Evolutionary conservation across 2,797 vertebrate species (phyloP), one percentile per base, ranked within the genome.

Genomic region (Bradypodion pumilum): DNA sequence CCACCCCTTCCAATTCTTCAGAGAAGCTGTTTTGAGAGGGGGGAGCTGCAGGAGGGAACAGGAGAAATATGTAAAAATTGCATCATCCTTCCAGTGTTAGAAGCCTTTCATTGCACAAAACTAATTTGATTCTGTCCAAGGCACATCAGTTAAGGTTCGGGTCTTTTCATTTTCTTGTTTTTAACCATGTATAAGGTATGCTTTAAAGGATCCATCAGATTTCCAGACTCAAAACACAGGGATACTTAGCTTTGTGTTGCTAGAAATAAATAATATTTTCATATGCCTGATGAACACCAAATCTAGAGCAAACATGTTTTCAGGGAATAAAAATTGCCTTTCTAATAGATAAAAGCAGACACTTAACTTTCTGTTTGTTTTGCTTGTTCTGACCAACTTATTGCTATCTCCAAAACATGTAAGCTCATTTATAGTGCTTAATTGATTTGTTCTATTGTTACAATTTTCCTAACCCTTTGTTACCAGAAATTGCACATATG

Each of bases 231-330:
- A 82, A 70, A 89, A 88, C 8, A 76, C 72, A 85, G 49, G 82
- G 84, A 52, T 44, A 49, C 81, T 89, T 59, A 42, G 81, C 83
- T 75, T 74, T 87, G 78, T 63, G 84, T 12, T 86, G 83, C 66
- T 88, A 70, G 89, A 91, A 85, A 88, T 86, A 86, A 92, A 92
- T 56, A 82, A n/a, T 88, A 88, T 85, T 89, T 76, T 84, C 70
- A 86, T 86, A 89, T 89, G 82, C 92, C 89, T 92, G 81, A 27
- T 49, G 89, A 94, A 85, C 89, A 90, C 65, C 70, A 78, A 86
- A 52, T 21, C 91, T 85, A 87, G 88, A 91, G 81, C 69, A 86
- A 91, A 32, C 78, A 72, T 90, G 83, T 85, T 89, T 56, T 77
- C 88, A 66, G 80, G 81, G 81, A 87, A 90, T 89, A 82, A 80